Evolutionary conservation across 53 echinoderm and acorn worm genomes (phyloP).

Genomic region (Mesocentrotus franciscanus): DNA sequence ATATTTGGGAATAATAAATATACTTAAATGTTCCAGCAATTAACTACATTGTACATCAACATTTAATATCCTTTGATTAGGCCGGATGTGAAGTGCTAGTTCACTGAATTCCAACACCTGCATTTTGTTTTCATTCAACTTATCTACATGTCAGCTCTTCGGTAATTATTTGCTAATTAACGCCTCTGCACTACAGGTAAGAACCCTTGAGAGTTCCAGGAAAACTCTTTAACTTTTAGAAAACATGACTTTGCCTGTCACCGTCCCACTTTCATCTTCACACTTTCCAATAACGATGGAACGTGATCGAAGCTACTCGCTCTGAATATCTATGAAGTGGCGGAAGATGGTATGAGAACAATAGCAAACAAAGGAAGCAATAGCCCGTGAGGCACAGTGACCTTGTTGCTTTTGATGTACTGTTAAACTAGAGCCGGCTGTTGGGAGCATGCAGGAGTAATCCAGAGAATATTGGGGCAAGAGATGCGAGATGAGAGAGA

Average conservation of each 20-base stretch:
- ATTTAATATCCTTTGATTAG: neutral
- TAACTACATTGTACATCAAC: neutral
- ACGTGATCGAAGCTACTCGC: constrained; percentile 36
- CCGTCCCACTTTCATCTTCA: neutral
- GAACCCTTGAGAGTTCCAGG: neutral
- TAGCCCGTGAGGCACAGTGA: constrained; percentile 15
- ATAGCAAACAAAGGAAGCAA: constrained; percentile 46
- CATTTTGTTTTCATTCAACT: neutral
- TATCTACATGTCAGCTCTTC: neutral
- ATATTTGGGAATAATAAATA: too few species aligned
- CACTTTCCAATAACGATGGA: neutral
- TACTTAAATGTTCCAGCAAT: too few species aligned
- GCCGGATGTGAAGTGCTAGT: neutral
- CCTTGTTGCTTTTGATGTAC: constrained; percentile 36
- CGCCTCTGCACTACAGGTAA: neutral
- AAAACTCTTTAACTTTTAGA: neutral
- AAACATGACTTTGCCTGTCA: neutral
- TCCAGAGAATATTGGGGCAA: neutral
- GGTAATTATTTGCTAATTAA: constrained; percentile 6
- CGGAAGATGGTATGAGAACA: constrained; percentile 31
- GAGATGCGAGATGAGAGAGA: neutral
- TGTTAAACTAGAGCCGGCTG: constrained; percentile 44
- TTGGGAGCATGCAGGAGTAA: neutral
- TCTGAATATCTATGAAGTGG: neutral
- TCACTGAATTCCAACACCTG: neutral